A percentile compares a stretch with the other conserved stretches of the same genome.
Conservation (phyloP, 2,113 vertebrate genomes). For the Polypterus bichir region DNA sequence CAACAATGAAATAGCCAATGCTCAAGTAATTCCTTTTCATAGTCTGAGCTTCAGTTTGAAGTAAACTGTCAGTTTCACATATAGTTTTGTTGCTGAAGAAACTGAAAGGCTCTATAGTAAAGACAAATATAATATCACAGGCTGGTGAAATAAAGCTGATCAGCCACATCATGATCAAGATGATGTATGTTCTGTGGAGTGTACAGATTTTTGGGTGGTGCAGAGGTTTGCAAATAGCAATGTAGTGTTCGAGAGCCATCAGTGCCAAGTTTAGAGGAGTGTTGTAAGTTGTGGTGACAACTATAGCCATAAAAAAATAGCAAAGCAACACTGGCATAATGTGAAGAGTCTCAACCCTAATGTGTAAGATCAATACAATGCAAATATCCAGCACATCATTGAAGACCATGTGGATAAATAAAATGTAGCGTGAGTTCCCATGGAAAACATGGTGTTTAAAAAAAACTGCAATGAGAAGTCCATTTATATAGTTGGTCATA, state of each 20-base stretch:
- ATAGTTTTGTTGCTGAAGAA: background rate
- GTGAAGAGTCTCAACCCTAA: slow-evolving; percentile 4
- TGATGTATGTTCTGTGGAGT: slow-evolving; percentile 23
- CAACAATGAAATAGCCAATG: slow-evolving; percentile 23
- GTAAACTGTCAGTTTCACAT: slow-evolving; percentile 14
- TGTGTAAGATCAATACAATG: slow-evolving; percentile 4
- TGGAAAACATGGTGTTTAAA: slow-evolving; percentile 32
- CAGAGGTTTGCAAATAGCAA: slow-evolving; percentile 33
- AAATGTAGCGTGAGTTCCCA: slow-evolving; percentile 34
- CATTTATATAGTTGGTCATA: slow-evolving; percentile 44
- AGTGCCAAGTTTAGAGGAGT: slow-evolving; percentile 36
- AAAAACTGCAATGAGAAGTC: slow-evolving; percentile 37
- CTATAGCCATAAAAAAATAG: slow-evolving; percentile 25
- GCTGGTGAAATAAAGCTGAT: slow-evolving; percentile 3
- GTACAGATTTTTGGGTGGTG: slow-evolving; percentile 38
- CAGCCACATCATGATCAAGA: slow-evolving; percentile 35
- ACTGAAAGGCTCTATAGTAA: slow-evolving; percentile 2
- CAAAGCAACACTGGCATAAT: slow-evolving; percentile 28
- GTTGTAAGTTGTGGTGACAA: slow-evolving; percentile 28
- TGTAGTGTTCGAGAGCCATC: slow-evolving; percentile 41
- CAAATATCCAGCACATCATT: slow-evolving; percentile 25
- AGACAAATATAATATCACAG: slow-evolving; percentile 25
- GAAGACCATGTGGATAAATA: slow-evolving; percentile 26
- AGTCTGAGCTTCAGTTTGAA: slow-evolving; percentile 18
- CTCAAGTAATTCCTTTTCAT: slow-evolving; percentile 3